These are phyloP conservation scores for Arion vulgaris DNA, from an alignment of 1,140 invertebrate species.

Conservation along the genomic window DNA sequence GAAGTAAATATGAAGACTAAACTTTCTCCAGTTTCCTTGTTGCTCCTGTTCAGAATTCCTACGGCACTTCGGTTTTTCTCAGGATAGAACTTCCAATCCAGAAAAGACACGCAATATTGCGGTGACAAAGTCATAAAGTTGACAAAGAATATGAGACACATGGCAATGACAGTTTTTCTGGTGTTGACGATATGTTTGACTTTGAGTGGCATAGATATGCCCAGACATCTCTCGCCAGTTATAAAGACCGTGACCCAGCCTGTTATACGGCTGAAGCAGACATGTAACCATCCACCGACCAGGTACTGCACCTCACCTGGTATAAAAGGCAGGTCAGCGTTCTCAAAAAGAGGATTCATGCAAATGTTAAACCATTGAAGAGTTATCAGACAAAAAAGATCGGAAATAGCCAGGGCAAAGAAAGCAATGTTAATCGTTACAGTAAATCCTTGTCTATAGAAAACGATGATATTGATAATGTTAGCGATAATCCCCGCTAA, in stretches of 20 bases:
- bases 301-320: not conserved
- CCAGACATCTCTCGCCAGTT: not conserved
- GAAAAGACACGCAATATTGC: not conserved
- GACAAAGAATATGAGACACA: not conserved
- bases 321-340: not conserved
- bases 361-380: conserved; percentile 10
- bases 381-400: conserved; percentile 1
- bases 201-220: not conserved
- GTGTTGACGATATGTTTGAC: not conserved
- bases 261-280: not conserved
- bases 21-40: not conserved
- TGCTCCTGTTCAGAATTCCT: not conserved
- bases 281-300: not conserved
- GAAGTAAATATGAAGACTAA: not conserved
- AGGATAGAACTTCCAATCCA: conserved; percentile 14
- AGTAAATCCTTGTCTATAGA: not conserved
- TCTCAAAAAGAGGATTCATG: not conserved
- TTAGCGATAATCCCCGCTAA: not conserved
- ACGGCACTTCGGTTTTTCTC: not conserved
- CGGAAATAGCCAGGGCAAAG: not conserved
- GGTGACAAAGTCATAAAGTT: not conserved
- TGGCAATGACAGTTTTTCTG: not conserved
- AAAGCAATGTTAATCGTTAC: not conserved
- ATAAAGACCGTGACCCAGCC: conserved; percentile 20
- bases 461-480: too few relatives aligned